Base-by-base conservation (phyloP, 1,140 invertebrate species). In the Orussus abietinus region DNA sequence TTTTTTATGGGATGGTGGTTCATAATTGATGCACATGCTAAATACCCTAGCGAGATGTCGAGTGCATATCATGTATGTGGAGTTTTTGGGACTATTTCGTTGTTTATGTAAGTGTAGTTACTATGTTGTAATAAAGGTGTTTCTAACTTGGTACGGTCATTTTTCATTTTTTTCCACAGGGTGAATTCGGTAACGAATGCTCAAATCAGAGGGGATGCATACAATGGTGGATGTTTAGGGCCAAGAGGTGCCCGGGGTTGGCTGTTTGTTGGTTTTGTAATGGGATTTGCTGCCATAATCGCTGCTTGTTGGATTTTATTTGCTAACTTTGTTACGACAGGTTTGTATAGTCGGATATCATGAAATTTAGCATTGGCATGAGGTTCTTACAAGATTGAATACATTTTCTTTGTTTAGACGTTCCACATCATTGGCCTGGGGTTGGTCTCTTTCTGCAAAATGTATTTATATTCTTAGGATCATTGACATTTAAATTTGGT, bases 1-100 rank as follows among this genome's bases (percentile, higher is more conserved):
- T 98, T 98, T 74, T 96, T 92, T 56, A 75, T 83, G 45, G 96
- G 94, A 21, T 98, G 96, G 94, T 99, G 96, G 96, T 83, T 96
- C 35, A 87, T 96, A 34, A 96, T 98, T 61, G 95, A 98, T 77
- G 90, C 92, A 14, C 85, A 90, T 42, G 83, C 86, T 5, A 80
- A 82, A 4, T 88, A 90, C 66, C 83, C 88, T 3, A 70, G 75
- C 41, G 79, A 88, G 17, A 83, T 91, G 58, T 66, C 76, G 50
- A 80, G 80, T 59, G 85, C 89, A 10, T 95, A 94, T 69, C 86
- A 93, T 62, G 81, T 95, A n/a, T 95, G 93, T 67, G 96, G 96
- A 14, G 84, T 96, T 15, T 83, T 97, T 66, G 90, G 90, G 17
- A 97, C 94, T 13, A 59, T 98, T 45, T 95, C 94, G 15, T 80